phyloP scores from a whole-genome alignment of 1,140 invertebrate genomes.

The Brachionus asplanchnoidis region DNA sequence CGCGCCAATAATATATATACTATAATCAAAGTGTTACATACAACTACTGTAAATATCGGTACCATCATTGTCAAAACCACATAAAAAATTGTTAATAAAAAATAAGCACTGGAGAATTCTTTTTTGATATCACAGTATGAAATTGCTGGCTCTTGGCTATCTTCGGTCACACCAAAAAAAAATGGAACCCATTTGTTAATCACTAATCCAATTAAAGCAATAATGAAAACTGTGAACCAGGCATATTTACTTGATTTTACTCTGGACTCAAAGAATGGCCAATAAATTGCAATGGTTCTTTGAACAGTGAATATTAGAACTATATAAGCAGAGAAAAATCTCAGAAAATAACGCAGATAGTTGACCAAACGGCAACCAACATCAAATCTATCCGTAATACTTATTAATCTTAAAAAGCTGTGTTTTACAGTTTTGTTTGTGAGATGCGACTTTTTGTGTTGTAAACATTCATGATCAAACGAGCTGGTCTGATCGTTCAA shows the following conservation, averaged over 20 bases:
- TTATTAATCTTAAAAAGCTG: neutral
- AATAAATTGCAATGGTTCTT: conserved; percentile 30
- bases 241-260: conserved; percentile 11
- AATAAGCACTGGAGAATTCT: neutral
- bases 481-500: neutral
- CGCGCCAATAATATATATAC: neutral
- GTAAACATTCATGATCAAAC: neutral
- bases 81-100: conserved; percentile 17
- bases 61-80: conserved; percentile 6
- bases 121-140: conserved; percentile 29
- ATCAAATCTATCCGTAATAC: conserved; percentile 6
- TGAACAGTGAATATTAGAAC: conserved; percentile 17
- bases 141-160: neutral
- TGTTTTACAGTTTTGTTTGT: neutral
- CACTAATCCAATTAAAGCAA: neutral
- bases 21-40: conserved; percentile 19
- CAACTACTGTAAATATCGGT: neutral
- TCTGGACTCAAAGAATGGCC: neutral
- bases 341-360: conserved; percentile 26
- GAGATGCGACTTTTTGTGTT: neutral
- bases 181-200: conserved; percentile 35
- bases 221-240: neutral
- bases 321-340: conserved; percentile 32
- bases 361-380: neutral
- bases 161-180: neutral